Evolutionary conservation across 2,888 invertebrate species (phyloP), one percentile per base, ranked within the genome.

Genomic region (Balanococcus diminutus): DNA sequence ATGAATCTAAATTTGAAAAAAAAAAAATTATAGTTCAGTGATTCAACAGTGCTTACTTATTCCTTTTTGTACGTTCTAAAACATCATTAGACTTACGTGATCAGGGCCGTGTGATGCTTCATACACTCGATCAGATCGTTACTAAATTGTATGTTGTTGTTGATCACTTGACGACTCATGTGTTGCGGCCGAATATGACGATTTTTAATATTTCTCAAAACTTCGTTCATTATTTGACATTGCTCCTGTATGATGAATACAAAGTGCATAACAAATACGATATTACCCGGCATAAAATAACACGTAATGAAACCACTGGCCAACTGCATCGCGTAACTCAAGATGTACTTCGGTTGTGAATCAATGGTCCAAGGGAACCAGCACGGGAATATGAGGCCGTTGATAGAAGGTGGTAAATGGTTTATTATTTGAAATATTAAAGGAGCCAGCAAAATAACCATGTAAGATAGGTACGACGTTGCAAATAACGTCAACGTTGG

Each of bases 361-460:
- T 83, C 39, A 16, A 83, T 39, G 0, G 31, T 19, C 83, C 83
- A 83, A 19, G 83, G 83, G n/a, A 56, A 67, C 83, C 83, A 83
- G 51, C 32, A 28, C 22, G 83, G 83, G 32, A 36, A 83, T 39
- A 83, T 67, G 32, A 83, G 83, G 22, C 56, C 56, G 39, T 61
- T 39, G 0, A 32, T 9, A 19, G 51, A 31, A 16, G 67, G 32
- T 14, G 61, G 51, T 11, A 25, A 16, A 19, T 19, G 32, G 9
- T 6, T 31, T 19, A 83, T 16, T 2, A 83, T 75, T 32, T 32
- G 61, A 36, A 56, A 83, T 19, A 39, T n/a, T 67, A 61, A 28
- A 25, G 83, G 83, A 25, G 67, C 39, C 11, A 83, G 3, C 61
- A 82, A 31, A 51, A 83, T 83, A 28, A 36, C 14, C 9, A 67